These are phyloP conservation scores for Magallana angulata DNA, from an alignment of 1,140 invertebrate genomes.

Conservation along the genomic window DNA sequence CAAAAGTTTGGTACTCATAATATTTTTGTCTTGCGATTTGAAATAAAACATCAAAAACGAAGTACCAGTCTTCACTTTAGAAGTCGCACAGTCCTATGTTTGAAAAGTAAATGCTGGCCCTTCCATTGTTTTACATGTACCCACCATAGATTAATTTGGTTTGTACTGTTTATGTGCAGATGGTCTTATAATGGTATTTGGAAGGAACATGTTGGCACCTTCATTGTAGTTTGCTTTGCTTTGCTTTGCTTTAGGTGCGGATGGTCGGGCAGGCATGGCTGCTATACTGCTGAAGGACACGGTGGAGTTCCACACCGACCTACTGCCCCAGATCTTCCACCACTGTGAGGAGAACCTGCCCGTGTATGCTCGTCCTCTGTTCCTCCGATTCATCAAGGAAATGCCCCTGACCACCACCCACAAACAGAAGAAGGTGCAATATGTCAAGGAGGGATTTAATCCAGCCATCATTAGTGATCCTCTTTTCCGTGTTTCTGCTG, in stretches of 20 bases:
- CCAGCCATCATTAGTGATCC: slow-evolving; percentile 88
- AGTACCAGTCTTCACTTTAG: no score
- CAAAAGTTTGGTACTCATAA: no score
- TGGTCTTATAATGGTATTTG: no score
- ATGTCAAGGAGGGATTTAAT: slow-evolving; percentile 94
- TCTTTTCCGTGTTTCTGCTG: slow-evolving; percentile 85
- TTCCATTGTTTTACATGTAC: no score
- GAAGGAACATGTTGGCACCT: no score
- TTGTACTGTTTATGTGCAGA: no score
- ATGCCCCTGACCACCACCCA: slow-evolving; percentile 67
- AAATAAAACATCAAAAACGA: no score
- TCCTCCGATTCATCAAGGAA: slow-evolving; percentile 84
- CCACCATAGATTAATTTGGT: no score
- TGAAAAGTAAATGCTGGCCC: no score
- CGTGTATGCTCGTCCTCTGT: slow-evolving; percentile 91
- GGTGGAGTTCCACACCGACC: slow-evolving; percentile 46
- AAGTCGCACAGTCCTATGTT: no score
- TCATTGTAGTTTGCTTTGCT: neutral
- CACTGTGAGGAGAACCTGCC: slow-evolving; percentile 83
- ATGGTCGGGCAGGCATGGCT: slow-evolving; percentile 60
- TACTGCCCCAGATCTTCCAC: slow-evolving; percentile 66
- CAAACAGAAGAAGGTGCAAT: slow-evolving; percentile 73
- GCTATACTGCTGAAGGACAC: slow-evolving; percentile 75
- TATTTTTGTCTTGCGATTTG: no score
- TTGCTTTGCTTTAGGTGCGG: slow-evolving; percentile 37